Conservation (phyloP, 2,797 vertebrate species). For the Pipistrellus pygmaeus region DNA sequence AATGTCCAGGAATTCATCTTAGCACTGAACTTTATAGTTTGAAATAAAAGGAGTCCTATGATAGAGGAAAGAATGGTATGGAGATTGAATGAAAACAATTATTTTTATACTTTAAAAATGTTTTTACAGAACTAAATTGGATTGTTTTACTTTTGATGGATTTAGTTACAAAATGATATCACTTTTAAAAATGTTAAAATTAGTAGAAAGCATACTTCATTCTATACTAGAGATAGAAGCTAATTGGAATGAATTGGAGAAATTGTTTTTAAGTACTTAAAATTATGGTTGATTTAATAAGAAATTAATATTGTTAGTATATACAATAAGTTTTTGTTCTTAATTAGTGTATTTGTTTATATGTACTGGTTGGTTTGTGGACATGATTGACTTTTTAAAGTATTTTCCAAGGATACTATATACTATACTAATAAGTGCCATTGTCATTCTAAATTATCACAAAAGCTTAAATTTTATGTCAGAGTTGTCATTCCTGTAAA, state of each 20-base stretch:
- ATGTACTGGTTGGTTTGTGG: slow-evolving; percentile 20
- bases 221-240: slow-evolving; percentile 30
- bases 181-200: slow-evolving; percentile 40
- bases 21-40: slow-evolving; percentile 45
- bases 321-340: slow-evolving; percentile 49
- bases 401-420: slow-evolving; percentile 10
- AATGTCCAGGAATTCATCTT: slow-evolving; percentile 35
- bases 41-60: slow-evolving; percentile 52
- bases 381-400: slow-evolving; percentile 20
- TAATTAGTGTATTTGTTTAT: slow-evolving; percentile 40
- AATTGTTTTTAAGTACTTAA: slow-evolving; percentile 45
- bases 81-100: not conserved
- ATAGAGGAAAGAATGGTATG: slow-evolving; percentile 23
- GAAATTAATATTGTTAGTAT: slow-evolving; percentile 38
- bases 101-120: slow-evolving; percentile 58
- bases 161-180: slow-evolving; percentile 50
- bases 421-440: not conserved
- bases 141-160: slow-evolving; percentile 48
- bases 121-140: slow-evolving; percentile 33
- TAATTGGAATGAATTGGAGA: slow-evolving; percentile 53
- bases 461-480: slow-evolving; percentile 54
- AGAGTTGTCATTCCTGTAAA: slow-evolving; percentile 63
- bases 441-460: slow-evolving; percentile 54
- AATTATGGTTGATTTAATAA: slow-evolving; percentile 59
- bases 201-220: not conserved